A percentile compares a stretch with the other conserved stretches of the same genome.
Evolutionary conservation across 2,888 invertebrate genomes (phyloP).

Genomic region (Petrophora chlorosata): DNA sequence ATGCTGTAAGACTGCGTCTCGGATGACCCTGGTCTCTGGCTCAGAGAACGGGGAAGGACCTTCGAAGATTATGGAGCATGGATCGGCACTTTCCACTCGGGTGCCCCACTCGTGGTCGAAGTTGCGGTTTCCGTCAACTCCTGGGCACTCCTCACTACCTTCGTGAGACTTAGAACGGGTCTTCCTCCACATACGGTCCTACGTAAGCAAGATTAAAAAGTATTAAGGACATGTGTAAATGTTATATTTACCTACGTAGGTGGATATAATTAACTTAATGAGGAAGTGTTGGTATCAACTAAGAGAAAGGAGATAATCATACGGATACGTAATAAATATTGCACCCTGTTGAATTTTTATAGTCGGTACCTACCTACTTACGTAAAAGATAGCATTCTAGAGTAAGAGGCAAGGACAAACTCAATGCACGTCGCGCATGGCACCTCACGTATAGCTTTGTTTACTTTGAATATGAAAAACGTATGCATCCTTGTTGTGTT

Average conservation of each 20-base stretch:
- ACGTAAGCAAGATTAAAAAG: conserved; percentile 16
- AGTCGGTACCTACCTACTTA: neutral
- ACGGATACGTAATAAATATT: too few relatives aligned
- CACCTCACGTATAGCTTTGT: conserved; percentile 26
- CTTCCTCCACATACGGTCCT: conserved; percentile 89
- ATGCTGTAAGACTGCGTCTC: conserved; percentile 81
- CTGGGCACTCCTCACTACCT: conserved; percentile 80
- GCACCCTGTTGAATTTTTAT: too few relatives aligned
- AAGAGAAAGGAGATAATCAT: too few relatives aligned
- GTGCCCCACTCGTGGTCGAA: conserved; percentile 89
- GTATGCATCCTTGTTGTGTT: conserved; percentile 4
- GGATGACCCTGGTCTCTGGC: conserved; percentile 85
- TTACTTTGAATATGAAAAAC: conserved; percentile 22
- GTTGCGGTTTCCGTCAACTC: conserved; percentile 92
- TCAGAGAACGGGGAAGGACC: conserved; percentile 87
- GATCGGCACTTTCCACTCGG: conserved; percentile 68
- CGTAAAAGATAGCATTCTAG: too few relatives aligned
- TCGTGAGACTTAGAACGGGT: conserved; percentile 82
- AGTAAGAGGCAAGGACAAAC: conserved; percentile 8
- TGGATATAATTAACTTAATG: too few relatives aligned
- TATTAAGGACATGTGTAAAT: too few relatives aligned
- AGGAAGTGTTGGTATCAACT: too few relatives aligned
- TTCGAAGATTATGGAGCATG: conserved; percentile 86
- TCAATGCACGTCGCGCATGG: conserved; percentile 6
- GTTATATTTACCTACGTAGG: too few relatives aligned